Evolutionary conservation across 2,113 vertebrate genomes (phyloP), one percentile per base, ranked within the genome.

Genomic region (Oxygymnocypris stewartii): DNA sequence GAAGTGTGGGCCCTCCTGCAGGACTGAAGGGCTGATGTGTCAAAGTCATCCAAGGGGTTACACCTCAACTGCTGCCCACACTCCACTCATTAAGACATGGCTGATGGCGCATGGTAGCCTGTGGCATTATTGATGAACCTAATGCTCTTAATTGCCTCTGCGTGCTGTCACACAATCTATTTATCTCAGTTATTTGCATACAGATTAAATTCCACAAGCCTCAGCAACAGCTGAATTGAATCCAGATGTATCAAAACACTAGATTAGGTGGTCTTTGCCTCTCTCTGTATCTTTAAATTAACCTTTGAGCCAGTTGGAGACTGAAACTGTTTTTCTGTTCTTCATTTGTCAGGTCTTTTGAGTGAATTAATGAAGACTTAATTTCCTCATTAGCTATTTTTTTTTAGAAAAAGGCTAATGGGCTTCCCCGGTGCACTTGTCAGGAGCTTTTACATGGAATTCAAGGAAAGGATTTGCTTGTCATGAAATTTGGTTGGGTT

Each of bases 221-320:
- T 3, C 14, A 88, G 59, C 89, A 92, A 90, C 90, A 91, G 90
- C 92, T 94, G 93, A 89, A 90, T 61, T 54, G 31, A 83, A 87
- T 93, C 91, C 92, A 93, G 90, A 69, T 89, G 89, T 88, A 91
- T 92, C 91, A 91, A 88, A 92, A 92, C 87, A 28, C 42, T 28
- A 91, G 90, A 92, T 93, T 90, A 90, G 89, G 90, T 88, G 87
- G 86, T 65, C 90, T 92, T 86, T 90, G 89, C 88, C 87, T 85
- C 89, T 87, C 85, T 85, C 89, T 28, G 18, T 85, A 71, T 88
- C 90, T 92, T 76, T 87, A 93, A 92, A 94, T 94, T 90, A 93
- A 94, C 93, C 91, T 93, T 94, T 94, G 92, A 93, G 92, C 91
- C 92, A 92, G 92, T 91, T 88, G 92, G 90, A 90, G 88, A 89